These are phyloP conservation scores for Myanophis thanlyinensis DNA, from an alignment of 2,113 vertebrate genomes.

Conservation along the genomic window DNA sequence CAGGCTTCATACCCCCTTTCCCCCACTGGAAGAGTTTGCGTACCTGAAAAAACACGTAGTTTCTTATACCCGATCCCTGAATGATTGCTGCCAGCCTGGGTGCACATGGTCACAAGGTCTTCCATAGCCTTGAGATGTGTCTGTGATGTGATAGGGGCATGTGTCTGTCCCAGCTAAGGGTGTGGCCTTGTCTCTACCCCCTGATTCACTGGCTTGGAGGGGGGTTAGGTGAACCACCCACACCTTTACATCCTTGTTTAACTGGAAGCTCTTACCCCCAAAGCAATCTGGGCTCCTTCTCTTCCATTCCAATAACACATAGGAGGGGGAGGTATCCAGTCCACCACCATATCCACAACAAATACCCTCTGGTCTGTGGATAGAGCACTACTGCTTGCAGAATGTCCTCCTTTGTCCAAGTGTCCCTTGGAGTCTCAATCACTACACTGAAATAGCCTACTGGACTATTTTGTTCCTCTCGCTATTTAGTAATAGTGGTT, in stretches of 20 bases:
- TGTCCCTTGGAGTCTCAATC: neutral
- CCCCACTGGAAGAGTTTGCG: neutral
- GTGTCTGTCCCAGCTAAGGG: neutral
- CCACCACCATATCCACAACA: too few species aligned
- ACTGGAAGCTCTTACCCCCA: neutral
- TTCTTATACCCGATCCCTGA: neutral
- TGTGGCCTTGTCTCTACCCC: neutral
- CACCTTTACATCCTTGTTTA: neutral
- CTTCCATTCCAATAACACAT: neutral
- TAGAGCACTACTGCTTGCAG: neutral
- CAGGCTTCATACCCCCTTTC: neutral
- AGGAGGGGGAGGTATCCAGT: too few species aligned
- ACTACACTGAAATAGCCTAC: neutral
- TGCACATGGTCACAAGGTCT: neutral
- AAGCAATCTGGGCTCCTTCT: neutral
- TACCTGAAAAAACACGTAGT: neutral
- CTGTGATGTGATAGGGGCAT: neutral
- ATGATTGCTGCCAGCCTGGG: too few species aligned
- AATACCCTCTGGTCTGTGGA: neutral
- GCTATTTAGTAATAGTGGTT: neutral
- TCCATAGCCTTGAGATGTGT: neutral
- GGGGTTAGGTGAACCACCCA: neutral
- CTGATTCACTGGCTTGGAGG: neutral
- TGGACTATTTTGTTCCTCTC: neutral
- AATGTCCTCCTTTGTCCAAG: neutral